A percentile compares a stretch with the other conserved stretches of the same genome.
These are phyloP conservation scores for Cyclargus thomasi DNA, from an alignment of 1,140 invertebrate species.

Conservation along the genomic window DNA sequence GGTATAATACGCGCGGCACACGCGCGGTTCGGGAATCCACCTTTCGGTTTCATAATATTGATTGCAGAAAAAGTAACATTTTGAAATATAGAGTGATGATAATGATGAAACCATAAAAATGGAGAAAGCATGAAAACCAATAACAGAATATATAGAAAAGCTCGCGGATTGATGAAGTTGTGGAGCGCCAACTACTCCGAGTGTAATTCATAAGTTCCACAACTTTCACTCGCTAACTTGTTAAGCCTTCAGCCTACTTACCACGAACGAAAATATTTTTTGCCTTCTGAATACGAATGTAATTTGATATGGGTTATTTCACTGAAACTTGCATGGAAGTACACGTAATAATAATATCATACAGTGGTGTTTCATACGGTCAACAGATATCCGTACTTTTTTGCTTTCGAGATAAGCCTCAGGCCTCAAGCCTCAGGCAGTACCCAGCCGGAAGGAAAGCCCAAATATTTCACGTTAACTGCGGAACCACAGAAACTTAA, in stretches of 20 bases:
- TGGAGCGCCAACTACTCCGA: not conserved
- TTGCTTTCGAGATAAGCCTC: not conserved
- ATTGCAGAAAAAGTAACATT: too few relatives aligned
- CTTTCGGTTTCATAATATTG: too few relatives aligned
- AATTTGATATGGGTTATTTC: not conserved
- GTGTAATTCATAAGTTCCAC: not conserved
- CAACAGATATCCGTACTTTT: not conserved
- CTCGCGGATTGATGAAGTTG: not conserved
- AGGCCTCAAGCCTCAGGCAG: too few relatives aligned
- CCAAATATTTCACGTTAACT: not conserved
- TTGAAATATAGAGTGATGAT: too few relatives aligned
- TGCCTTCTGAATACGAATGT: not conserved
- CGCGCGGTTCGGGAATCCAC: too few relatives aligned
- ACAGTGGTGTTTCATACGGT: too few relatives aligned
- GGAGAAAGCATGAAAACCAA: too few relatives aligned
- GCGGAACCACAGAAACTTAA: conserved; percentile 8
- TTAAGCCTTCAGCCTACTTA: not conserved
- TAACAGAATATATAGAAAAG: not conserved
- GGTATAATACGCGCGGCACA: too few relatives aligned
- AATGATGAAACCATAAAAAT: too few relatives aligned
- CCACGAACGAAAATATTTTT: not conserved
- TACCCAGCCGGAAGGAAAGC: not conserved
- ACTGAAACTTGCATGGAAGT: not conserved
- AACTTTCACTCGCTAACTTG: not conserved
- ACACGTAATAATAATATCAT: not conserved